Evolutionary conservation across 2,888 invertebrate genomes (phyloP).

Genomic region (Ichneumon xanthorius): DNA sequence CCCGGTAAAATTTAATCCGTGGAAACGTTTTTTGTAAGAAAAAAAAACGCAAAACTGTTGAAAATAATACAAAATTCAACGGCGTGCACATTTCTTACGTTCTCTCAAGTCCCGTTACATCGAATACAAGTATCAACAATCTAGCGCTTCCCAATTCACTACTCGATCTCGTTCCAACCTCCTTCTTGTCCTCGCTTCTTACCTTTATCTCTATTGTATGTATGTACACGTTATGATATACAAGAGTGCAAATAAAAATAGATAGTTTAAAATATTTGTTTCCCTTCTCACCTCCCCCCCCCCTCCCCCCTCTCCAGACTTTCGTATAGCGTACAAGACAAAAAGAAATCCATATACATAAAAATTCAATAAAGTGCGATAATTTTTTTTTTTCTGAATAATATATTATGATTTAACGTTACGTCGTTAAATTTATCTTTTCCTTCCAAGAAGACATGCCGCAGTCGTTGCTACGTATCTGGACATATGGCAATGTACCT

Average conservation of each 20-base stretch:
- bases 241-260: constrained; percentile 81
- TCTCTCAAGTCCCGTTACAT: constrained; percentile 32
- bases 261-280: constrained; percentile 81
- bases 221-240: constrained; percentile 74
- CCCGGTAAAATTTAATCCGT: constrained; percentile 67
- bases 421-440: constrained; percentile 74
- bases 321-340: constrained; percentile 76
- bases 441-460: constrained; percentile 75
- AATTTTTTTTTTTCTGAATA: constrained; percentile 72
- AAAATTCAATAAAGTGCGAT: constrained; percentile 75
- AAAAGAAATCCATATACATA: constrained; percentile 79
- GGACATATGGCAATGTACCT: constrained; percentile 63
- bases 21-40: constrained; percentile 51
- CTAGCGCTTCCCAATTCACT: constrained; percentile 56
- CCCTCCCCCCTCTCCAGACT: constrained; percentile 54
- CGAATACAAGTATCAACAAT: constrained; percentile 60
- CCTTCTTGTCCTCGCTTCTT: constrained; percentile 41
- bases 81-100: constrained; percentile 54
- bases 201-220: constrained; percentile 73
- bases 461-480: constrained; percentile 69
- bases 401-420: constrained; percentile 73
- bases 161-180: constrained; percentile 46
- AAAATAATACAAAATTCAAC: constrained; percentile 53
- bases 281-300: constrained; percentile 70
- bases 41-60: constrained; percentile 45